Conservation (phyloP, 23 tunicate genomes). For the Trididemnum nubilum region DNA sequence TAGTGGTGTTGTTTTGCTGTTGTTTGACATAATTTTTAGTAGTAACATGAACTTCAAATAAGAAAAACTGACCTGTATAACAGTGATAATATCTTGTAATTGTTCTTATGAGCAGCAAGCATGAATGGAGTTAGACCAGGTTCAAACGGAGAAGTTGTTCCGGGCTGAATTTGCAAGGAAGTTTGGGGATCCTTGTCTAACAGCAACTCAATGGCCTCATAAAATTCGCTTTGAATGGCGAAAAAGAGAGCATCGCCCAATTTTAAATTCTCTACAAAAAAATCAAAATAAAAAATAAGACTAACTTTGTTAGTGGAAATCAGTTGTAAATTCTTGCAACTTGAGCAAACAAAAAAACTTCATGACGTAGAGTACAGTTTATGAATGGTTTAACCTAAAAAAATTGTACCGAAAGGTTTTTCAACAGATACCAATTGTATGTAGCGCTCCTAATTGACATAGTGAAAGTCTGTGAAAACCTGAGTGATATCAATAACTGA, state of each 20-base stretch:
- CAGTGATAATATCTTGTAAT: conserved; percentile 84
- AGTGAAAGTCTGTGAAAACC: too few relatives aligned
- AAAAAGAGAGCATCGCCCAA: conserved; percentile 88
- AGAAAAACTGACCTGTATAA: conserved; percentile 80
- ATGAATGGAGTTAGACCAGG: conserved; percentile 94
- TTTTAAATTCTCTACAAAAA: conserved; percentile 55
- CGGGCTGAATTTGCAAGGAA: conserved; percentile 70
- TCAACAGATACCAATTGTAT: too few relatives aligned
- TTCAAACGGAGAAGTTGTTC: conserved; percentile 97
- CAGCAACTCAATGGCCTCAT: conserved; percentile 74
- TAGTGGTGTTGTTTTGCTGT: too few relatives aligned
- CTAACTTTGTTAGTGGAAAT: neutral
- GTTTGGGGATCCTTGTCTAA: conserved; percentile 97
- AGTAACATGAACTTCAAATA: too few relatives aligned
- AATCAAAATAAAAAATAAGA: neutral
- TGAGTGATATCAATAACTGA: too few relatives aligned
- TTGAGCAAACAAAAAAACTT: neutral
- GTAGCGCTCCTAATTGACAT: too few relatives aligned
- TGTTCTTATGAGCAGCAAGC: conserved; percentile 87
- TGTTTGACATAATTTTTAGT: too few relatives aligned
- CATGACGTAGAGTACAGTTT: neutral
- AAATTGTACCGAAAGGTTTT: too few relatives aligned
- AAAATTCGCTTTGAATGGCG: conserved; percentile 81
- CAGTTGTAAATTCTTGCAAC: neutral
- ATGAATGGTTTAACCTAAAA: neutral